Base-by-base conservation (phyloP, 1,140 invertebrate genomes). In the Drosophila paulistorum region DNA sequence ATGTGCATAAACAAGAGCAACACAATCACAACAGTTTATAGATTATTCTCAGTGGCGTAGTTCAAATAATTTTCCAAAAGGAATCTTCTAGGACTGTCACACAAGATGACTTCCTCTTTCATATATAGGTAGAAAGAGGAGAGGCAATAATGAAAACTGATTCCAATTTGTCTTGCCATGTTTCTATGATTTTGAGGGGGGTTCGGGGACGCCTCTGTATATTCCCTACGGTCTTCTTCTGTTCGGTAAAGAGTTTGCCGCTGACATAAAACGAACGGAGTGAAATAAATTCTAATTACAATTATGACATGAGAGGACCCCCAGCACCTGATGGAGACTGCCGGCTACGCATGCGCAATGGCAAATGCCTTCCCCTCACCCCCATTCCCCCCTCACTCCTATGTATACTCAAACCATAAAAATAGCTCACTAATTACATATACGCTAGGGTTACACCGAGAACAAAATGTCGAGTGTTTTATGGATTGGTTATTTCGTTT, bases 61-160 rank as follows among this genome's bases (percentile, higher is more conserved):
- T 17, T 3, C 0, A 33, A 9, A 10, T 3, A 96, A 96, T 95
- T 96, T 39, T 11, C 11, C 96, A n/a, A 14, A 20, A 10, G 54
- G 57, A 30, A 37, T 7, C 13, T 0, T 45, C n/a, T 2, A 45
- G 3, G 13, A 14, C 7, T 1, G 30, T 30, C 1, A 26, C 26
- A 26, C 5, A 5, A 5, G 26, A 26, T 26, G 2, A 26, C 5
- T 26, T 3, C 26, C 3, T 26, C 5, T 26, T 3, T 26, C 26
- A 4, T 5, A 26, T 26, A 4, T 23, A 23, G 26, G 2, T 5
- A 26, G 26, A 3, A 26, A 26, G 26, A 26, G 26, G 4, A 5
- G 5, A 26, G 5, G 3, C 5, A 26, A 26, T 5, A 5, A 30
- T 26, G 6, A 7, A 7, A 30, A 30, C 30, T 30, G 30, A 6